A percentile compares a stretch with the other conserved stretches of the same genome.
These are phyloP conservation scores for Rhinopithecus roxellana DNA, from an alignment of 2,113 vertebrate genomes.

Conservation along the genomic window DNA sequence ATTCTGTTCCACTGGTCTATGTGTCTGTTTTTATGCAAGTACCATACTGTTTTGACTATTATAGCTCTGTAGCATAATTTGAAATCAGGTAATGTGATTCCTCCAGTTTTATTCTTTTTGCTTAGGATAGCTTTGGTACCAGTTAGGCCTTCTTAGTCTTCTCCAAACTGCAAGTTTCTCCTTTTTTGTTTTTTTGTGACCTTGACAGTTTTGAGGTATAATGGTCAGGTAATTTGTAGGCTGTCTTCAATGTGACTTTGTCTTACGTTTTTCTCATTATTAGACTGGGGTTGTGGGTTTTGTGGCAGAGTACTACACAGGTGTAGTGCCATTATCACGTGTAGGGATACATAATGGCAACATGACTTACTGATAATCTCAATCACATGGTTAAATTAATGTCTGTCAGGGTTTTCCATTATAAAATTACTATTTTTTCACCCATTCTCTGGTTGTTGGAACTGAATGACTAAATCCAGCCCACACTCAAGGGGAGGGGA, in stretches of 20 bases:
- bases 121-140: background rate
- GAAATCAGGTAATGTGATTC: no score
- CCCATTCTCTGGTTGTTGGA: background rate
- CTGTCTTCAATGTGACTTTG: background rate
- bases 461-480: background rate
- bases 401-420: background rate
- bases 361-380: background rate
- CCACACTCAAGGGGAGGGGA: background rate
- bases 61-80: no score
- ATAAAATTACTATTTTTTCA: background rate
- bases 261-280: background rate
- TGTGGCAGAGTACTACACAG: background rate
- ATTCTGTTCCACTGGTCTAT: no score
- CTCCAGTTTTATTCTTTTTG: no score
- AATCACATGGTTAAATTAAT: background rate
- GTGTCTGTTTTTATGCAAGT: no score
- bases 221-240: background rate
- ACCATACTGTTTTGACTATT: no score
- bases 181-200: background rate
- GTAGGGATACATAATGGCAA: background rate
- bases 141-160: background rate
- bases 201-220: background rate
- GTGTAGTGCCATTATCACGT: background rate
- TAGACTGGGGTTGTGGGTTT: background rate
- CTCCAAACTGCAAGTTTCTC: background rate